These are phyloP conservation scores for Xiphydria camelus DNA, from an alignment of 2,888 invertebrate species.

Conservation along the genomic window DNA sequence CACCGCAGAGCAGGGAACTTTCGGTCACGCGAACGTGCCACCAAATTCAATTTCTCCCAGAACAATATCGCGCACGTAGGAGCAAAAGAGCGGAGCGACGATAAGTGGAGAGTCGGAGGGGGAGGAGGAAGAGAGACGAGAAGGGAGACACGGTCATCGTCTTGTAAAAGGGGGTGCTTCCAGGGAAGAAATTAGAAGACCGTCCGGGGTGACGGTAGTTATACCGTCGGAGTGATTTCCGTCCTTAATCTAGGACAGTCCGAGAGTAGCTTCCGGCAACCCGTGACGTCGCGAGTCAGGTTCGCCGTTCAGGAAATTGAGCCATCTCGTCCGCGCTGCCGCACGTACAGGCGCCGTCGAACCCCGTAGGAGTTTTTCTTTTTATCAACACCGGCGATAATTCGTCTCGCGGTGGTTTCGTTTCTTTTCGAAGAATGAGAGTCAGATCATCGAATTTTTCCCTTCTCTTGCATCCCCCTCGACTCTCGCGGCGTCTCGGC, in stretches of 20 bases:
- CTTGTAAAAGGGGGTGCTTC: neutral
- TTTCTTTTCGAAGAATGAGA: too few species aligned
- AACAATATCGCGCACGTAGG: neutral
- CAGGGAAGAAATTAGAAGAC: constrained; percentile 27
- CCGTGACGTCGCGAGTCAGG: constrained; percentile 29
- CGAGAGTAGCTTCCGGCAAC: constrained; percentile 29
- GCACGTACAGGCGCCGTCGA: too few species aligned
- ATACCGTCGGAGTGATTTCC: constrained; percentile 32
- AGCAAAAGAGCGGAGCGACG: neutral
- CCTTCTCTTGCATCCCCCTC: too few species aligned
- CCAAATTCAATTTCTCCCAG: neutral
- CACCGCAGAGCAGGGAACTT: too few species aligned
- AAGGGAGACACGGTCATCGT: neutral
- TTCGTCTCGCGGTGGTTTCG: too few species aligned
- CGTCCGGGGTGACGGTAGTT: constrained; percentile 15
- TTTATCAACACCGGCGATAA: too few species aligned
- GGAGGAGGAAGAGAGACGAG: neutral
- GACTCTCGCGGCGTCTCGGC: too few species aligned
- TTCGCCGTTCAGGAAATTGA: constrained; percentile 40
- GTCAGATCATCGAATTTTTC: too few species aligned
- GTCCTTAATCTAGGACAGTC: constrained; percentile 17
- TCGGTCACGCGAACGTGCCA: too few species aligned
- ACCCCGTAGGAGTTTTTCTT: constrained; percentile 8
- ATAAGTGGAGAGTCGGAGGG: neutral
- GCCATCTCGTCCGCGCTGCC: constrained; percentile 30